Conservation (phyloP, 1,140 invertebrate species). For the Potamilus streckersoni region DNA sequence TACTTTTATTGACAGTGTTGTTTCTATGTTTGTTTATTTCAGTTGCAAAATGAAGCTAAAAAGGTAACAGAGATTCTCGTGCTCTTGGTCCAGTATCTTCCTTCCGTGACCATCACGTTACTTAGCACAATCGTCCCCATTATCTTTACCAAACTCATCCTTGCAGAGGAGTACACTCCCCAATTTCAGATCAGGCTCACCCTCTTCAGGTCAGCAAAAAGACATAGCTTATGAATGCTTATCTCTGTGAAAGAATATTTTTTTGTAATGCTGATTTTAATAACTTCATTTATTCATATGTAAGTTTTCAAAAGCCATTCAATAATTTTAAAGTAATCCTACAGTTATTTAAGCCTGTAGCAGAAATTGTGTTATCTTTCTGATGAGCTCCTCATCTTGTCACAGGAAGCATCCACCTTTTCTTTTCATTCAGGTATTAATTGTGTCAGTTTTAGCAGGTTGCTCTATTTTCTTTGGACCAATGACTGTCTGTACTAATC, state of each 20-base stretch:
- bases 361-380: too few species aligned
- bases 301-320: too few species aligned
- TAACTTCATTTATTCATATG: too few species aligned
- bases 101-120: constrained; percentile 81
- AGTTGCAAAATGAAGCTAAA: constrained; percentile 17
- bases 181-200: constrained; percentile 77
- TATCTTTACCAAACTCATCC: constrained; percentile 70
- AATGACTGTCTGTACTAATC: too few species aligned
- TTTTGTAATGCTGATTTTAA: too few species aligned
- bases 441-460: too few species aligned
- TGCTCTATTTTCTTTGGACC: too few species aligned
- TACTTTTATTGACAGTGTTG: neutral
- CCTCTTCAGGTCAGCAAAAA: constrained; percentile 70
- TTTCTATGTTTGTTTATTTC: constrained; percentile 13
- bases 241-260: neutral
- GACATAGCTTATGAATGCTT: neutral
- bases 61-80: constrained; percentile 11
- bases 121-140: constrained; percentile 79
- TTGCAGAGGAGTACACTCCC: constrained; percentile 79
- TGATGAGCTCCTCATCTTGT: too few species aligned
- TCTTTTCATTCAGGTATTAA: too few species aligned
- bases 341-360: too few species aligned
- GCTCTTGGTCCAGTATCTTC: constrained; percentile 78
- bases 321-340: too few species aligned
- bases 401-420: too few species aligned